phyloP scores from a whole-genome alignment of 2,888 invertebrate genomes.

The Dolichomitus sp. region DNA sequence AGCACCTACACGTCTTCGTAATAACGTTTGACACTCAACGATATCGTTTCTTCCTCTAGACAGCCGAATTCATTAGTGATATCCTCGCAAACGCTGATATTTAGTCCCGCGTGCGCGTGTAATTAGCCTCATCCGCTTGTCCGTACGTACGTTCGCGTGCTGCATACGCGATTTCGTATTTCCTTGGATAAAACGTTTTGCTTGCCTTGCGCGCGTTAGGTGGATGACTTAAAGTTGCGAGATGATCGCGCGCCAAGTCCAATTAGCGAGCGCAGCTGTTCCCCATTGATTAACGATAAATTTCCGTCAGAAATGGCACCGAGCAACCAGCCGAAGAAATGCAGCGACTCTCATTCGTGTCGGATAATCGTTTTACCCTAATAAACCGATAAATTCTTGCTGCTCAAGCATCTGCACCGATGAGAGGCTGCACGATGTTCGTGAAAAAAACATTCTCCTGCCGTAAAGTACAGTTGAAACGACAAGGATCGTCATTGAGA shows the following conservation, averaged over 20 bases:
- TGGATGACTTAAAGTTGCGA: constrained; percentile 7
- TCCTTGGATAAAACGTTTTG: constrained; percentile 20
- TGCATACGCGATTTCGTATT: constrained; percentile 27
- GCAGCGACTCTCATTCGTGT: constrained; percentile 47
- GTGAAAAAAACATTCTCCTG: constrained; percentile 4
- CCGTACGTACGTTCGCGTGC: constrained; percentile 14
- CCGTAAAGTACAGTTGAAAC: constrained; percentile 42
- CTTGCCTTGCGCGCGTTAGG: constrained; percentile 3
- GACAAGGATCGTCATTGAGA: constrained; percentile 27
- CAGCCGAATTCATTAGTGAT: constrained; percentile 54
- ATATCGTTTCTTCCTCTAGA: constrained; percentile 50
- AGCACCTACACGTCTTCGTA: constrained; percentile 18
- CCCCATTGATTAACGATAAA: constrained; percentile 64
- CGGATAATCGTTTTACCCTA: constrained; percentile 72
- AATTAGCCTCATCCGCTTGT: constrained; percentile 20
- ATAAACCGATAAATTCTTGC: constrained; percentile 76
- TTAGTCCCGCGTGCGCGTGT: neutral
- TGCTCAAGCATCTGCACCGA: constrained; percentile 37
- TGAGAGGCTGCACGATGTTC: neutral
- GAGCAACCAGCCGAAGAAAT: constrained; percentile 10
- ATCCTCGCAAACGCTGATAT: constrained; percentile 11
- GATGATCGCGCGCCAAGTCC: constrained; percentile 50
- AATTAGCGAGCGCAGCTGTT: constrained; percentile 62
- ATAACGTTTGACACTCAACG: constrained; percentile 59
- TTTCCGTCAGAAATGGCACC: constrained; percentile 16